Conservation (phyloP, 2,113 vertebrate species). For the Orientallactaga bullata region DNA sequence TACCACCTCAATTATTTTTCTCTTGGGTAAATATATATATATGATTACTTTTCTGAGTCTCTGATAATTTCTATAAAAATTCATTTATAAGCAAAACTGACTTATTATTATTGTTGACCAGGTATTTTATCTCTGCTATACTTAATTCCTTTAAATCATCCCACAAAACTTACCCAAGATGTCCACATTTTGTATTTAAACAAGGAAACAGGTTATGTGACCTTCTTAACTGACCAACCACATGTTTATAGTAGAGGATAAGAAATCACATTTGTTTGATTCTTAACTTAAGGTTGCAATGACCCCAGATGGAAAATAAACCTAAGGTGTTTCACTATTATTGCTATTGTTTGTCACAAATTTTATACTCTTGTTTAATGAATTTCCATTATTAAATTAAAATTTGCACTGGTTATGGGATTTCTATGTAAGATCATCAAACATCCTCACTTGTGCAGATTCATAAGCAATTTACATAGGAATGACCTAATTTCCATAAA, state of each 20-base stretch:
- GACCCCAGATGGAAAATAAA: not conserved
- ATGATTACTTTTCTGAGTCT: not conserved
- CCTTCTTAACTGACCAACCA: not conserved
- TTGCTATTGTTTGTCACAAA: not conserved
- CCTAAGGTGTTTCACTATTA: not conserved
- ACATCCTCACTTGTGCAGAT: not conserved
- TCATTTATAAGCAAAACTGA: not conserved
- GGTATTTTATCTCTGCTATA: not conserved
- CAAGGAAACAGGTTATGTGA: not conserved
- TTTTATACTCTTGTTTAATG: not conserved
- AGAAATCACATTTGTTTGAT: not conserved
- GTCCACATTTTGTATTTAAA: not conserved
- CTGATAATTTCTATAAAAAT: not conserved
- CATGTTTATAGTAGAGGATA: not conserved
- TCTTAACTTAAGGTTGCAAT: not conserved
- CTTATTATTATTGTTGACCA: not conserved
- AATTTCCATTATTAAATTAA: not conserved
- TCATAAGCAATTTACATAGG: not conserved
- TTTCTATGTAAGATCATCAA: conserved; percentile 6
- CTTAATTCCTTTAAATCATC: not conserved
- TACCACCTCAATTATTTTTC: not conserved
- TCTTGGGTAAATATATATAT: no score
- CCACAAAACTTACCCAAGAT: not conserved
- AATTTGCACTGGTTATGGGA: not conserved
- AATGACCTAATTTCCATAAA: not conserved